Evolutionary conservation across 1,140 invertebrate species (phyloP).

Genomic region (Zaprionus nigranus): DNA sequence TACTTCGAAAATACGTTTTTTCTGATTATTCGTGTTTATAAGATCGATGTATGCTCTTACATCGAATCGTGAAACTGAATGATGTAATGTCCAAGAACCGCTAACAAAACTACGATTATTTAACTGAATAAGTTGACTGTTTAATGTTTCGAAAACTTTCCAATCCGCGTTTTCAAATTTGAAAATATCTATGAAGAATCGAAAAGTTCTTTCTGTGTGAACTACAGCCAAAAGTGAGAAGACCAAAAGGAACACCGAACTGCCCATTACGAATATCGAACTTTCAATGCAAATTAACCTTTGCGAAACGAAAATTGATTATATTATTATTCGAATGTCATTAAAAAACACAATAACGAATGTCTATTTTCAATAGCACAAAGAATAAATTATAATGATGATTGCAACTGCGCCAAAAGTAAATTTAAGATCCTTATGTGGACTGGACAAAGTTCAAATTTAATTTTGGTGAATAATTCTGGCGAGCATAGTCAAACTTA

Average conservation of each 20-base stretch:
- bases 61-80: background rate
- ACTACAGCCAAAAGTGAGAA: background rate
- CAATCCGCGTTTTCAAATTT: background rate
- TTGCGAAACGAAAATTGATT: background rate
- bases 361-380: background rate
- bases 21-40: background rate
- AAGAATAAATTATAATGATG: background rate
- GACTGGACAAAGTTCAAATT: background rate
- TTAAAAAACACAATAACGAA: background rate
- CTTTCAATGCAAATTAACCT: background rate
- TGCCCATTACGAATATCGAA: background rate
- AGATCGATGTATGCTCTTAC: background rate
- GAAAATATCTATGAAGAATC: background rate
- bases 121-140: background rate
- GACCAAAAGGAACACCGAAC: background rate
- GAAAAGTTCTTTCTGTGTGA: background rate
- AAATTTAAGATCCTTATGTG: background rate
- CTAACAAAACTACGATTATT: background rate
- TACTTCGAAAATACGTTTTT: background rate
- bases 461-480: conserved; percentile 11
- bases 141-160: background rate
- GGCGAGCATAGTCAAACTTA: conserved; percentile 14
- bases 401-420: background rate
- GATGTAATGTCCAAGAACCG: background rate
- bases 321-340: background rate